phyloP scores from a whole-genome alignment of 2,797 vertebrate species.

The Micropoecilia bifurca region DNA sequence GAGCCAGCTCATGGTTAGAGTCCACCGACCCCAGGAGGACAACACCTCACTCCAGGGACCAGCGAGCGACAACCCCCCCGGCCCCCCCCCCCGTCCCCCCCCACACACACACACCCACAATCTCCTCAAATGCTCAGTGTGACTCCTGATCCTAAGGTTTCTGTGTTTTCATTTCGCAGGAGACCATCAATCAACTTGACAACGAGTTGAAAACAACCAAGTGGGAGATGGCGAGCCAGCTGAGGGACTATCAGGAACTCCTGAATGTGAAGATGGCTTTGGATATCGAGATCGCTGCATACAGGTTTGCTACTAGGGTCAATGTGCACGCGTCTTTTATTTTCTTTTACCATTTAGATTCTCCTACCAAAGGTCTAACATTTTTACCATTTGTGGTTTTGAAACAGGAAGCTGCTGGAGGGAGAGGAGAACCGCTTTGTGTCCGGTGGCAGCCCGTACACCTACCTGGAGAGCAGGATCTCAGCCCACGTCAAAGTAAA shows the following conservation, averaged over 20 bases:
- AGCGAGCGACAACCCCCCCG: too few relatives aligned
- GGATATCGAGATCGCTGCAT: conserved; percentile 95
- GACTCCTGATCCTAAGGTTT: conserved; percentile 1
- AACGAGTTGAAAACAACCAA: conserved; percentile 91
- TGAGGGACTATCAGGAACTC: conserved; percentile 94
- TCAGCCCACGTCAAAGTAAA: conserved; percentile 87
- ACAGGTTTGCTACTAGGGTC: conserved; percentile 82
- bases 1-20: too few relatives aligned
- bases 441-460: conserved; percentile 82
- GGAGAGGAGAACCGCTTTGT: conserved; percentile 91
- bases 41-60: too few relatives aligned
- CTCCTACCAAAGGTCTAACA: not conserved
- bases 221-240: conserved; percentile 95
- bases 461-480: conserved; percentile 84
- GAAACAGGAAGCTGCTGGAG: conserved; percentile 90
- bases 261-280: conserved; percentile 97
- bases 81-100: too few relatives aligned
- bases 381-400: conserved; percentile 16
- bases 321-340: not conserved
- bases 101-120: not conserved
- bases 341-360: not conserved
- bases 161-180: conserved; percentile 73
- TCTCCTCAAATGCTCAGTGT: not conserved
- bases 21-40: too few relatives aligned
- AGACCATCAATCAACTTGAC: conserved; percentile 91